A percentile compares a stretch with the other conserved stretches of the same genome.
Conservation (phyloP, 2,888 invertebrate genomes). For the Acanthopleura granulata region DNA sequence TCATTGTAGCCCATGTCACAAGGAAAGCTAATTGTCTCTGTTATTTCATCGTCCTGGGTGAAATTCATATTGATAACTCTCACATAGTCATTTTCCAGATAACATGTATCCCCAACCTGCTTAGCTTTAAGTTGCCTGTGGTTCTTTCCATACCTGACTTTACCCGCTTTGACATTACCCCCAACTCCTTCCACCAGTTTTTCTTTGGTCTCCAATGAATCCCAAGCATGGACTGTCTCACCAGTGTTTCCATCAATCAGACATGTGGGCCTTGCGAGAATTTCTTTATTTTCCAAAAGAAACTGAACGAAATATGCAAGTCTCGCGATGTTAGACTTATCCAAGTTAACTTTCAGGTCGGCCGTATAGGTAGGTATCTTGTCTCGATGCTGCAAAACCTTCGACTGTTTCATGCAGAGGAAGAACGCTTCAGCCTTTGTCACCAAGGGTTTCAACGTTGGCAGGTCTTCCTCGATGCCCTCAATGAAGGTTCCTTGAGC, state of each 20-base stretch:
- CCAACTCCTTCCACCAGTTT: conserved; percentile 30
- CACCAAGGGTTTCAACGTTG: not conserved
- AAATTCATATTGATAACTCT: conserved; percentile 39
- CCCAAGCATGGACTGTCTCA: conserved; percentile 31
- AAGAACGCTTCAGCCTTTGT: conserved; percentile 18
- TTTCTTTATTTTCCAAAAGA: conserved; percentile 20
- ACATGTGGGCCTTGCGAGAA: conserved; percentile 35
- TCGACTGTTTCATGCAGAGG: not conserved
- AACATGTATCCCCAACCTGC: conserved; percentile 32
- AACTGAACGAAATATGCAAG: conserved; percentile 28
- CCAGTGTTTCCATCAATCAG: conserved; percentile 41
- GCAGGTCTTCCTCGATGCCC: conserved; percentile 25
- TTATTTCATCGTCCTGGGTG: conserved; percentile 11
- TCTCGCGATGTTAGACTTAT: not conserved
- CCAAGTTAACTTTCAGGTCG: conserved; percentile 14
- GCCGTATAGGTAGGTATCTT: not conserved
- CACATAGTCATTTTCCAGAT: conserved; percentile 43
- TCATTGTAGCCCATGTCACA: conserved; percentile 33
- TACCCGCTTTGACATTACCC: conserved; percentile 43
- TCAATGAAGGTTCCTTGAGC: conserved; percentile 25
- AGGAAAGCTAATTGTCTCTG: conserved; percentile 26
- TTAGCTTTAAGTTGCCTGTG: conserved; percentile 32
- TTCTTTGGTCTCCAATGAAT: conserved; percentile 31
- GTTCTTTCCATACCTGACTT: conserved; percentile 35
- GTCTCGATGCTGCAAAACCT: not conserved